These are phyloP conservation scores for Hylaea fasciaria DNA, from an alignment of 2,888 invertebrate genomes.

Conservation along the genomic window DNA sequence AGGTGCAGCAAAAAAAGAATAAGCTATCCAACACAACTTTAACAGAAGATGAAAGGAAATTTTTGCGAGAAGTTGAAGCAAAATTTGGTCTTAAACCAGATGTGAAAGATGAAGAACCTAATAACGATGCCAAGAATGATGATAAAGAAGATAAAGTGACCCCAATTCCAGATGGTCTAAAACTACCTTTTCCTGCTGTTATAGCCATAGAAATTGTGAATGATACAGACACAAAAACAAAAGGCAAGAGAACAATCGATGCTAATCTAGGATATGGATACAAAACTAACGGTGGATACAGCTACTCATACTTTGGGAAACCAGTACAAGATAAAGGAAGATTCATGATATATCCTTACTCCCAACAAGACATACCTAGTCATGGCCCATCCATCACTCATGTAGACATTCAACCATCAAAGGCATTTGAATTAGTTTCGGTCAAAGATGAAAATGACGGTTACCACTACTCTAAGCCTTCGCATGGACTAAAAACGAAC, in stretches of 20 bases:
- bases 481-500: conserved; percentile 59
- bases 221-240: conserved; percentile 78
- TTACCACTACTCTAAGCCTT: conserved; percentile 68
- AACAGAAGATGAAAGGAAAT: conserved; percentile 75
- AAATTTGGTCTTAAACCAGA: conserved; percentile 77
- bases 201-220: conserved; percentile 87
- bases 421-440: conserved; percentile 79
- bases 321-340: conserved; percentile 77
- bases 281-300: conserved; percentile 80
- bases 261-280: conserved; percentile 89
- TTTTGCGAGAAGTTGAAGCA: conserved; percentile 78
- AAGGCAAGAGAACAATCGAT: conserved; percentile 88
- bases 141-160: conserved; percentile 45
- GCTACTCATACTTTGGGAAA: conserved; percentile 81
- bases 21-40: conserved; percentile 61
- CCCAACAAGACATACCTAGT: conserved; percentile 86
- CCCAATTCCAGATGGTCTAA: conserved; percentile 44
- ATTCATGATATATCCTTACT: conserved; percentile 89
- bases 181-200: conserved; percentile 77
- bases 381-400: conserved; percentile 53
- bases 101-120: conserved; percentile 43
- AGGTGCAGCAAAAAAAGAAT: conserved; percentile 60
- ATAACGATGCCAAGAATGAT: conserved; percentile 51
- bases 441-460: conserved; percentile 65
- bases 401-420: conserved; percentile 85